Conservation (phyloP, 1,140 invertebrate genomes). For the Bombus pascuorum region DNA sequence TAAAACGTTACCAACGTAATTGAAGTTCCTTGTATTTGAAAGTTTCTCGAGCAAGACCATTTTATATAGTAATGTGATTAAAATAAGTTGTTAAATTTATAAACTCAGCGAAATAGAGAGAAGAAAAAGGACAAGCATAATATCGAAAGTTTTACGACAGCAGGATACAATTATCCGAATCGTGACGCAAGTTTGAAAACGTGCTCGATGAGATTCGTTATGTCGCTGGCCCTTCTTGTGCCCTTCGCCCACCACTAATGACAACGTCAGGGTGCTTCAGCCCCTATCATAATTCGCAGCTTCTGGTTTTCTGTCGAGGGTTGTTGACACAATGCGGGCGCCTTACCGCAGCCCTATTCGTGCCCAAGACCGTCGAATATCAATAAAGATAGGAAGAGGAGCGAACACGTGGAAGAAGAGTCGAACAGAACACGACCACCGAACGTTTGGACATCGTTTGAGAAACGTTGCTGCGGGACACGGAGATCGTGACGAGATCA, state of each 20-base stretch:
- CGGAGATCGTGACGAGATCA: slow-evolving; percentile 73
- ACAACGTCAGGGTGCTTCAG: slow-evolving; percentile 72
- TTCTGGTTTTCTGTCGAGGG: slow-evolving; percentile 76
- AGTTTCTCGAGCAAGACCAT: too few species aligned
- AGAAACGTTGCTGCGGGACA: slow-evolving; percentile 56
- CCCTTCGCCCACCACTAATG: slow-evolving; percentile 66
- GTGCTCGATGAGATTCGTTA: slow-evolving; percentile 58
- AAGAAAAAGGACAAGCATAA: too few species aligned
- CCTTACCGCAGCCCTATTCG: slow-evolving; percentile 76
- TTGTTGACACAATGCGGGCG: slow-evolving; percentile 77
- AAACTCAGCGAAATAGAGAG: neutral
- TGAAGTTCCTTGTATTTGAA: neutral
- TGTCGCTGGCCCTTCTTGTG: neutral
- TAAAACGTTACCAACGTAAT: neutral
- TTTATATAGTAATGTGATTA: too few species aligned
- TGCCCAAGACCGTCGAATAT: slow-evolving; percentile 73
- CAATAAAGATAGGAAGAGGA: slow-evolving; percentile 70
- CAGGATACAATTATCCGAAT: slow-evolving; percentile 35
- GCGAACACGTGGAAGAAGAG: slow-evolving; percentile 46
- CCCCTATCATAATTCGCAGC: slow-evolving; percentile 79
- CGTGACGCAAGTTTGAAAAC: slow-evolving; percentile 61
- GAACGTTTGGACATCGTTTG: slow-evolving; percentile 54
- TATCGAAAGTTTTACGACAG: neutral
- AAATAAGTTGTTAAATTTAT: neutral
- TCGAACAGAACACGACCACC: slow-evolving; percentile 53